Conservation (phyloP, 2,888 invertebrate genomes). For the Mantis religiosa region DNA sequence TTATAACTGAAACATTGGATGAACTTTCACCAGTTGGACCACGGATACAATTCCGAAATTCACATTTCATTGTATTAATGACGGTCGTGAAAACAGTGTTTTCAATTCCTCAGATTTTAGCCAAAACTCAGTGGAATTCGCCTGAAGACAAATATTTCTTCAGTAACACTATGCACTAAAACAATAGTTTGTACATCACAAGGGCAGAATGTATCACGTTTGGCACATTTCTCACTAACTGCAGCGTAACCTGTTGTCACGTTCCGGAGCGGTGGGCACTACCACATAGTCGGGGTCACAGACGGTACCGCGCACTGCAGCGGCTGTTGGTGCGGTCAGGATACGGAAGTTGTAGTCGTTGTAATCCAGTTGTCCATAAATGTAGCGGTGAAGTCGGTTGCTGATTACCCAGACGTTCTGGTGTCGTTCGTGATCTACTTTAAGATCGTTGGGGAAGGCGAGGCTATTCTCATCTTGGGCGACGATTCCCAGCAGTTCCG, state of each 20-base stretch:
- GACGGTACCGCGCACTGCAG: conserved; percentile 61
- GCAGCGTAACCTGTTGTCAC: not conserved
- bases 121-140: too few relatives aligned
- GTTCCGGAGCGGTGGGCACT: conserved; percentile 32
- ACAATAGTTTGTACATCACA: too few relatives aligned
- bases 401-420: conserved; percentile 75
- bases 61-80: too few relatives aligned
- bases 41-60: too few relatives aligned
- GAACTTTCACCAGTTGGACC: too few relatives aligned
- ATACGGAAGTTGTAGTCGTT: conserved; percentile 70
- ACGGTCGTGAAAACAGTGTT: too few relatives aligned
- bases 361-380: conserved; percentile 59
- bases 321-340: conserved; percentile 59
- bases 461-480: conserved; percentile 60
- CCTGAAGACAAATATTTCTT: too few relatives aligned
- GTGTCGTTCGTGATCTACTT: conserved; percentile 63
- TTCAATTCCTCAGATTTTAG: too few relatives aligned
- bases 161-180: too few relatives aligned
- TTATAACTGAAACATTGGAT: too few relatives aligned
- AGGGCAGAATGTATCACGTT: not conserved
- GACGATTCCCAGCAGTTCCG: conserved; percentile 50
- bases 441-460: conserved; percentile 77
- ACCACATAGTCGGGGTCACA: conserved; percentile 57
- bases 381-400: conserved; percentile 69
- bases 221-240: not conserved